phyloP scores from a whole-genome alignment of 2,113 vertebrate genomes.

The Callionymus lyra region DNA sequence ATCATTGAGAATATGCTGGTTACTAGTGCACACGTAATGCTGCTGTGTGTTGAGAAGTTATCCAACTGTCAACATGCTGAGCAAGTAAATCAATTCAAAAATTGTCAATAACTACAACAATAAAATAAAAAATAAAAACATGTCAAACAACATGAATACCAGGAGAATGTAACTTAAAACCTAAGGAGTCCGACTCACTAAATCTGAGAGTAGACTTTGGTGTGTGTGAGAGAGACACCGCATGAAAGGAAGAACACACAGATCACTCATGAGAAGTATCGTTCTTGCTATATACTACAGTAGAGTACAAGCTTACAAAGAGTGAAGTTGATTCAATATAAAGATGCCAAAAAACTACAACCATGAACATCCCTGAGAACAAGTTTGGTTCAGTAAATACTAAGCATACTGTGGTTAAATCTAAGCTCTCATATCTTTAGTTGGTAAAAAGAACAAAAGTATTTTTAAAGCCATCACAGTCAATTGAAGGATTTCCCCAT shows the following conservation, averaged over 20 bases:
- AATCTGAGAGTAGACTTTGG: too few species aligned
- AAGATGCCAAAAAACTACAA: conserved; percentile 25
- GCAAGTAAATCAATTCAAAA: too few species aligned
- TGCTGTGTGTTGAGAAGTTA: too few species aligned
- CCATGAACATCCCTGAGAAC: conserved; percentile 69
- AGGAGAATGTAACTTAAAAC: conserved; percentile 17
- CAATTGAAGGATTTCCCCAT: too few species aligned
- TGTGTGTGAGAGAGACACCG: conserved; percentile 16
- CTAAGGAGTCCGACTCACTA: too few species aligned
- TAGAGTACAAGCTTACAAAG: conserved; percentile 45
- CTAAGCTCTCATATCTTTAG: not conserved
- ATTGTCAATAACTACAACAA: conserved; percentile 6
- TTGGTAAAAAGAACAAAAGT: too few species aligned
- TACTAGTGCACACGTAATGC: too few species aligned
- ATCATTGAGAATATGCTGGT: too few species aligned
- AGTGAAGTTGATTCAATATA: conserved; percentile 19
- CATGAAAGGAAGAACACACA: conserved; percentile 11
- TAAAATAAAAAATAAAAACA: not conserved
- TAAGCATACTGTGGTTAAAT: conserved; percentile 26
- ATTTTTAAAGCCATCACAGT: too few species aligned
- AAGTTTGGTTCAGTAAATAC: conserved; percentile 59
- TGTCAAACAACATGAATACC: conserved; percentile 9
- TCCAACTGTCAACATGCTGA: too few species aligned
- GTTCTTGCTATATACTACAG: conserved; percentile 48
- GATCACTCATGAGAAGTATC: conserved; percentile 33